Evolutionary conservation across 2,888 invertebrate species (phyloP), one percentile per base, ranked within the genome.

Genomic region (Julus scandinavius): DNA sequence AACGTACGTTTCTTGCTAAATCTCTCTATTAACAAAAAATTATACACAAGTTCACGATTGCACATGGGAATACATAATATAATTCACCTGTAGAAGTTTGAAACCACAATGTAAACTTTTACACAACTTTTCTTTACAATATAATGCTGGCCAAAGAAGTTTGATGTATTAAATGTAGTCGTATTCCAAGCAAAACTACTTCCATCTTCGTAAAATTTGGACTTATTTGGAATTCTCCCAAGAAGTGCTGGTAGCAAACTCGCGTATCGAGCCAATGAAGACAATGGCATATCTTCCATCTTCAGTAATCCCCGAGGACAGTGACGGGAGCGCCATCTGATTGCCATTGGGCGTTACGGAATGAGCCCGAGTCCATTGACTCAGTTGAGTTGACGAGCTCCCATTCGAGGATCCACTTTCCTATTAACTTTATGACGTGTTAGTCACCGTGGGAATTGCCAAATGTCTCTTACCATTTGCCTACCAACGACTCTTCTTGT

Each of bases 361-460:
- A 29, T 29, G 72, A 72, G 72, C 9, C 29, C 29, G 29, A 72
- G 72, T 72, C 72, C 72, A 72, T 20, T 72, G 72, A 72, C 72
- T 72, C 72, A 72, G 72, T 72, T 29, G 72, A 72, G 72, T 72
- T 72, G 72, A 72, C 72, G 72, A 72, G 72, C 29, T 72, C 72
- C 72, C 72, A 72, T 72, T 29, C 20, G 72, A 29, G 72, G 29
- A 72, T 72, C 72, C 72, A 72, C 72, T 72, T 72, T 72, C 72
- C 72, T 72, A 72, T 72, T 72, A 72, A 72, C 72, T 72, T 72
- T 72, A 72, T 72, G 72, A 72, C 72, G 72, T 72, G 72, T 72
- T n/a, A 72, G 72, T 72, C 72, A 72, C 72, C 72, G 72, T 72
- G 72, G 72, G 72, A 72, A 72, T 72, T 72, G 72, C 72, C 72